A percentile compares a stretch with the other conserved stretches of the same genome.
phyloP scores from a whole-genome alignment of 2,888 invertebrate genomes.

The Oligia strigilis region DNA sequence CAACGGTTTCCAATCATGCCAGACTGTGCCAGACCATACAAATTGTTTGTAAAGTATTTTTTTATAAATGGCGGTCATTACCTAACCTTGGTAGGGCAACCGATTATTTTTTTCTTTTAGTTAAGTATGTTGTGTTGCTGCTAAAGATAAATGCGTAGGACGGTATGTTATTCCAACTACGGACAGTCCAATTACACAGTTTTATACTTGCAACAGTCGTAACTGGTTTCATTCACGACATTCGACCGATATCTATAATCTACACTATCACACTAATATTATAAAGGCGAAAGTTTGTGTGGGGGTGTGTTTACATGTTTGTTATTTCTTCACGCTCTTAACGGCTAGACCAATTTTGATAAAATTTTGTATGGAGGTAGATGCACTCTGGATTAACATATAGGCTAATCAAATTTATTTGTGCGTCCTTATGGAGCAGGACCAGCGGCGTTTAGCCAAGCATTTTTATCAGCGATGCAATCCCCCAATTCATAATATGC shows the following conservation, averaged over 20 bases:
- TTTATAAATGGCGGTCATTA: constrained; percentile 2
- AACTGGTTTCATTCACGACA: constrained; percentile 41
- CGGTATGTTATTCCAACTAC: constrained; percentile 30
- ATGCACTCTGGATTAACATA: no score
- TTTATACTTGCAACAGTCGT: constrained; percentile 12
- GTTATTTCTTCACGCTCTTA: no score
- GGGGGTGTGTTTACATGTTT: no score
- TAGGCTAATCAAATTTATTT: no score
- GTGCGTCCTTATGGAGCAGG: no score
- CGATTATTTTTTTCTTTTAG: constrained; percentile 19
- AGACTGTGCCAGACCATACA: not conserved
- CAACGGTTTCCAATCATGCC: not conserved
- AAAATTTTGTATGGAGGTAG: no score
- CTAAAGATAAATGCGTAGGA: constrained; percentile 25
- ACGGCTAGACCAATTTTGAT: no score
- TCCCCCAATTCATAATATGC: no score
- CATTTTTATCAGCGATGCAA: no score
- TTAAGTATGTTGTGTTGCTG: not conserved
- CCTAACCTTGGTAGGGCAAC: constrained; percentile 28
- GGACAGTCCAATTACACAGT: not conserved
- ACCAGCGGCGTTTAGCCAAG: no score
- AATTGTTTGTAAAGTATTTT: not conserved
- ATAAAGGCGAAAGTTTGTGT: no score
- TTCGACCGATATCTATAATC: constrained; percentile 7
- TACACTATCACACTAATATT: not conserved